Conservation (phyloP, 2,113 vertebrate species). For the Trematocara macrostoma region DNA sequence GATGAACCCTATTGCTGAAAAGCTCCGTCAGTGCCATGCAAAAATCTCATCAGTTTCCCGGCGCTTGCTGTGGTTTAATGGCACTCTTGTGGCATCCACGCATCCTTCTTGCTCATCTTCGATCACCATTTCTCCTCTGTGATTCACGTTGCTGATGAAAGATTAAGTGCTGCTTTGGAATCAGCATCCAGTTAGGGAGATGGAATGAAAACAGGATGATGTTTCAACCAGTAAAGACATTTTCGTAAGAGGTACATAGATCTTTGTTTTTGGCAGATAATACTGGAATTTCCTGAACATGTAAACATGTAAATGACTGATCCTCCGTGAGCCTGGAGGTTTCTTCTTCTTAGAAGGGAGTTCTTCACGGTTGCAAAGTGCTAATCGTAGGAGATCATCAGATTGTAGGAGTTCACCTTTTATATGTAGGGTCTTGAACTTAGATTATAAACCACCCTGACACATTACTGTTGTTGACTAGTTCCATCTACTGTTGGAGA, state of each 20-base stretch:
- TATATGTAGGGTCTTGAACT: neutral
- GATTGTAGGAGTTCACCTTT: neutral
- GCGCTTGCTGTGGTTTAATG: neutral
- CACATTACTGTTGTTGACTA: neutral
- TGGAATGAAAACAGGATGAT: neutral
- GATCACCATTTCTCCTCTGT: neutral
- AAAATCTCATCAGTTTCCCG: neutral
- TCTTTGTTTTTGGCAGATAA: neutral
- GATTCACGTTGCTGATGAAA: constrained; percentile 14
- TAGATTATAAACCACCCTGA: neutral
- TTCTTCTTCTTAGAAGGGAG: neutral
- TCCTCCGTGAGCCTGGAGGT: neutral
- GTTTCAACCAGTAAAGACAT: neutral
- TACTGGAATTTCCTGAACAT: neutral
- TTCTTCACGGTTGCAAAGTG: neutral
- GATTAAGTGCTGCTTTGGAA: constrained; percentile 33
- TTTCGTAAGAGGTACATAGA: rapidly evolving
- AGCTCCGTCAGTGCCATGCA: neutral
- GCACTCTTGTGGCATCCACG: neutral
- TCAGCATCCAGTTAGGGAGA: constrained; percentile 7
- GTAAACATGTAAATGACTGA: neutral
- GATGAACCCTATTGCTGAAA: neutral
- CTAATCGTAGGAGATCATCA: neutral
- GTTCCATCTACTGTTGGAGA: neutral
- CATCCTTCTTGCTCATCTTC: neutral